Evolutionary conservation across 92 coral and sea anemone species (phyloP), one percentile per base, ranked within the genome.

Genomic region (Bergia sp.): DNA sequence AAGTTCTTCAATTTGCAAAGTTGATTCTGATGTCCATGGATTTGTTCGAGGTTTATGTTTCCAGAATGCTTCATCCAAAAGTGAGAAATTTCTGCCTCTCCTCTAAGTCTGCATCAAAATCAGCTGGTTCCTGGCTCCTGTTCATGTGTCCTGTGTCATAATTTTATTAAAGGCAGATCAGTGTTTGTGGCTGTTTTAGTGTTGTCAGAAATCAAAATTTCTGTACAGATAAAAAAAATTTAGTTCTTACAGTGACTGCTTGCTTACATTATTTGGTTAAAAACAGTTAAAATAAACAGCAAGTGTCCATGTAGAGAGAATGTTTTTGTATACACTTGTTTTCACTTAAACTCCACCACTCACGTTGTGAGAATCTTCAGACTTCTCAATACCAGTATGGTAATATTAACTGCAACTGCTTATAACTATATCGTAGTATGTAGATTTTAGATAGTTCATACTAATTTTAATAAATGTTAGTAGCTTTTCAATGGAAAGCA

Each of bases 31-130:
- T 71, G 87, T 18, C 79, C 65, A 37, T 20, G 10, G 57, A 78
- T 66, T 44, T 79, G 66, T 45, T 71, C 79, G 41, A 67, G 53
- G 36, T 37, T 9, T 42, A 29, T 50, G 67, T 71, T 84, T 84
- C 87, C 87, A 69, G 87, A 71, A 55, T 83, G 45, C 79, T 82
- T 82, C 37, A n/a, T 67, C 76, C 39, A 39, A 82, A 82, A 82
- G 44, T 45, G 65, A 84, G 12, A 71, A 10, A 69, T 72, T 29
- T 84, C 79, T 81, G 40, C 87, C 7, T 7, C 18, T 66, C 66
- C 53, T 82, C 47, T 66, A 0, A 38, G 16, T 37, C 66, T 83
- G 77, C 86, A 66, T 65, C 11, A 37, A 82, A 67, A 66, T 82
- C 37, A 21, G 50, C 47, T 84, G 58, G 86, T 64, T 82, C 86